Evolutionary conservation across 2,113 vertebrate genomes (phyloP), one percentile per base, ranked within the genome.

Genomic region (Lampris incognitus): DNA sequence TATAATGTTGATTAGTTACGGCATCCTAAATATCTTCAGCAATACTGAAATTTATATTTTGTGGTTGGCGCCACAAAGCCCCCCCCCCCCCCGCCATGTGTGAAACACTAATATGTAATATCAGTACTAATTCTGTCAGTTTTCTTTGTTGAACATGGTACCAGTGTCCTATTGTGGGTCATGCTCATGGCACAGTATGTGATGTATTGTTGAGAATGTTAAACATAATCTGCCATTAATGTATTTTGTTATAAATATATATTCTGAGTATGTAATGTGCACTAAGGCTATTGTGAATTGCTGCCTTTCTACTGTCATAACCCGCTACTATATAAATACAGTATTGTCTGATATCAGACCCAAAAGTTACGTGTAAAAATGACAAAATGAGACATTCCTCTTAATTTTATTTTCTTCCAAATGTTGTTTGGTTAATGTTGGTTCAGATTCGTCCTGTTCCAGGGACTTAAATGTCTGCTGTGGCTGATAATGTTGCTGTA

Each of bases 151-250:
- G n/a, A 60, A 66, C 11, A 56, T 66, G 57, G 83, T 83, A 75
- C 86, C 86, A 86, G 89, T 84, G 75, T 87, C 69, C 55, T 74
- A 72, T 76, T 90, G 76, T 88, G 76, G 83, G 83, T 82, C 87
- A 60, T 87, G 58, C 61, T 80, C 67, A 72, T 65, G 85, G 72
- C 84, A 82, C 59, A 72, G 66, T 76, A 73, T 51, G 49, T 76
- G 70, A 67, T 84, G 87, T 92, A 81, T 84, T 85, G 84, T 81
- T 39, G 48, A 82, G 89, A 93, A 92, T 91, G 90, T 91, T 70
- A 72, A 82, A 82, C 60, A 76, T 88, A 70, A 88, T 87, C 88
- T 87, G 85, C 85, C 83, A 85, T 87, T 75, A 67, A 84, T 88
- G 72, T 90, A 80, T 84, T 76, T 71, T 69, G 80, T 88, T 86